phyloP scores from a whole-genome alignment of 2,797 vertebrate species.

The Acipenser transmontanus region DNA sequence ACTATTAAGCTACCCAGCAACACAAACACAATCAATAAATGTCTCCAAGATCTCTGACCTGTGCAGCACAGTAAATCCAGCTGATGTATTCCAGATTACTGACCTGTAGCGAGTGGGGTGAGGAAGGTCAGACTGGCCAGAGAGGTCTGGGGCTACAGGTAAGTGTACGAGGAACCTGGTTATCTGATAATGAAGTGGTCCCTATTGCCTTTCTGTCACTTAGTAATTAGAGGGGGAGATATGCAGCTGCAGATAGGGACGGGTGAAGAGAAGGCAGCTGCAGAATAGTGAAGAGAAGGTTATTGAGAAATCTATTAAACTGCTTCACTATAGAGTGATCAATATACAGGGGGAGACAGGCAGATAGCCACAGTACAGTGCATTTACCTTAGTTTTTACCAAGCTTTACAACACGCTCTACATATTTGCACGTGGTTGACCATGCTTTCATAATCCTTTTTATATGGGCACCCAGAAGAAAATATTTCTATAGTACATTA shows the following conservation, averaged over 20 bases:
- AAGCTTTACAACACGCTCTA: too few species aligned
- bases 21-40: slow-evolving; percentile 59
- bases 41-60: slow-evolving; percentile 47
- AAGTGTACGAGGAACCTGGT: slow-evolving; percentile 66
- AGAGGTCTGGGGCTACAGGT: slow-evolving; percentile 54
- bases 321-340: slow-evolving; percentile 58
- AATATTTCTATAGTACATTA: too few species aligned
- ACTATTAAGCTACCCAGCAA: slow-evolving; percentile 41
- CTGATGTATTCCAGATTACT: slow-evolving; percentile 65
- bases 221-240: slow-evolving; percentile 67
- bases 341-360: slow-evolving; percentile 52
- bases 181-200: slow-evolving; percentile 85
- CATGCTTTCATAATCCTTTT: too few species aligned
- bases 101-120: slow-evolving; percentile 72
- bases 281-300: slow-evolving; percentile 50
- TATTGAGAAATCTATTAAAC: slow-evolving; percentile 57
- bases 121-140: slow-evolving; percentile 71
- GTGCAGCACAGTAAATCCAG: slow-evolving; percentile 40
- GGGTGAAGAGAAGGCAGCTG: slow-evolving; percentile 47
- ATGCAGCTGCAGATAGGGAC: slow-evolving; percentile 39
- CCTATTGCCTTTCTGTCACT: slow-evolving; percentile 97
- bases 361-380: slow-evolving; percentile 38
- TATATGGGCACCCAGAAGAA: too few species aligned
- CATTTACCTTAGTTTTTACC: neutral
- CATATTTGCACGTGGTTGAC: too few species aligned